phyloP scores from a whole-genome alignment of 2,113 vertebrate genomes.

The Carettochelys insculpta region DNA sequence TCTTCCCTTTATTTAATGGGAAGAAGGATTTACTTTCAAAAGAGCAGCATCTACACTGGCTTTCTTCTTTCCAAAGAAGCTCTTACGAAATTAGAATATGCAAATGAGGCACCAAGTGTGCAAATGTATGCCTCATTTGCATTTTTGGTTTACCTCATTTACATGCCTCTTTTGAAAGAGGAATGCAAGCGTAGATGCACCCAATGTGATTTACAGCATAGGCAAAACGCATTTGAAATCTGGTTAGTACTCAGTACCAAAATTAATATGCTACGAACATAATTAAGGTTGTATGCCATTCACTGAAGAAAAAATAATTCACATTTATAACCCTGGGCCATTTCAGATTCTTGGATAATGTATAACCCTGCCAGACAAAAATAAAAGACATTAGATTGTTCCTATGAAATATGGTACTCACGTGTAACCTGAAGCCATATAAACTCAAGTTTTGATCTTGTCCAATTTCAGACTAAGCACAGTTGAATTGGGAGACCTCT shows the following conservation, averaged over 20 bases:
- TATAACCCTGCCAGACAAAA: conserved; percentile 2
- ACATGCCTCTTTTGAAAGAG: too few relatives aligned
- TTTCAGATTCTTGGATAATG: conserved; percentile 8
- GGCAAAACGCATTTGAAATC: background rate
- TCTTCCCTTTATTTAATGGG: too few relatives aligned
- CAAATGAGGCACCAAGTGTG: too few relatives aligned
- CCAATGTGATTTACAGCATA: background rate
- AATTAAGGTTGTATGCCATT: conserved; percentile 30
- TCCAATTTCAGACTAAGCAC: conserved; percentile 30
- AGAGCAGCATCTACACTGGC: too few relatives aligned
- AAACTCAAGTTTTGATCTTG: conserved; percentile 25
- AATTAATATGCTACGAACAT: background rate
- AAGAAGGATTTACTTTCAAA: too few relatives aligned
- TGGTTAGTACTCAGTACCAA: background rate
- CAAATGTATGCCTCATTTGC: too few relatives aligned
- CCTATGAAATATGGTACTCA: conserved; percentile 14
- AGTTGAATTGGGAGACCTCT: background rate
- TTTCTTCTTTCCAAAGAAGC: too few relatives aligned
- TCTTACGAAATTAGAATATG: too few relatives aligned
- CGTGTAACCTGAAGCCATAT: conserved; percentile 18
- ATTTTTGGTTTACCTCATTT: too few relatives aligned
- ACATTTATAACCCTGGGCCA: conserved; percentile 19
- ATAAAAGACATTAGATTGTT: background rate
- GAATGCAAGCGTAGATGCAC: too few relatives aligned
- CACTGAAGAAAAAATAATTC: conserved; percentile 19